phyloP scores from a whole-genome alignment of 2,888 invertebrate species.

The Lycia hirtaria region DNA sequence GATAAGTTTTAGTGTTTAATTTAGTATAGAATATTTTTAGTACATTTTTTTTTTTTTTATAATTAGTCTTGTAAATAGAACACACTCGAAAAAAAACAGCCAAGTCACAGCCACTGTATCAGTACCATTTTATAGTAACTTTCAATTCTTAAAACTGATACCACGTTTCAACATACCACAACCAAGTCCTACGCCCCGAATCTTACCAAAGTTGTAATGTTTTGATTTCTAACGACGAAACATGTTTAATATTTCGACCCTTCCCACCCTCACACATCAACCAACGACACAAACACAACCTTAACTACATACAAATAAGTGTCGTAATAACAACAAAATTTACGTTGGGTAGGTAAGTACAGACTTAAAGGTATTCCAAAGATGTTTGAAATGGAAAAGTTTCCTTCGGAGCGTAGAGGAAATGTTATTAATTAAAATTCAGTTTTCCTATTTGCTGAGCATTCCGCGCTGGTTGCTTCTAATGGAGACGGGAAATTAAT shows the following conservation, averaged over 20 bases:
- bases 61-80: too few species aligned
- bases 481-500: constrained; percentile 20
- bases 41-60: too few species aligned
- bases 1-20: too few species aligned
- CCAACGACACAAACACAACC: constrained; percentile 30
- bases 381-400: constrained; percentile 65
- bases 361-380: constrained; percentile 58
- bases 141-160: constrained; percentile 38
- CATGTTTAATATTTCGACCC: constrained; percentile 73
- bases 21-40: too few species aligned
- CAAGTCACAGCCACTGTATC: too few species aligned
- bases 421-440: constrained; percentile 64
- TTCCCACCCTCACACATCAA: constrained; percentile 42
- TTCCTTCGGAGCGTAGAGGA: constrained; percentile 52
- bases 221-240: constrained; percentile 80
- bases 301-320: constrained; percentile 38
- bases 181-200: constrained; percentile 47
- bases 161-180: constrained; percentile 41
- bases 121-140: too few species aligned
- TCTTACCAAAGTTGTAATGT: constrained; percentile 59
- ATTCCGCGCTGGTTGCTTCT: constrained; percentile 31
- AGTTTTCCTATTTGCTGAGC: constrained; percentile 42
- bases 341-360: constrained; percentile 13
- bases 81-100: too few species aligned
- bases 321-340: constrained; percentile 7